These are phyloP conservation scores for Nesoenas mayeri DNA, from an alignment of 2,113 vertebrate genomes.

Conservation along the genomic window DNA sequence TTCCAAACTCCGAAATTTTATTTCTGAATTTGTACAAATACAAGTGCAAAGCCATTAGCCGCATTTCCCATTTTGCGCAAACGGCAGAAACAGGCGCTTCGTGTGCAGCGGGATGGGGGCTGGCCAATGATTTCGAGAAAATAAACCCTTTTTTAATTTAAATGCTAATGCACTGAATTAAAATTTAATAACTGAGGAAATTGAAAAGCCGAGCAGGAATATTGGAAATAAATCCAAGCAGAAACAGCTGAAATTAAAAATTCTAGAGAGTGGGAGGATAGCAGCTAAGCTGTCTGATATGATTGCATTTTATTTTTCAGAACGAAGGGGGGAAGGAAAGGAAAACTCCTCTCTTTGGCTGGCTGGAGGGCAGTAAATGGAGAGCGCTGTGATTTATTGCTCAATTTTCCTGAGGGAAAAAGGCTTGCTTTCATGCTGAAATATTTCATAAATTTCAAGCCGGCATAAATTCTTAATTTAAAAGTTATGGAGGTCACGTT, in stretches of 20 bases:
- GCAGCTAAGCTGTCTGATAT: constrained; percentile 94
- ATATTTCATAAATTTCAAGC: constrained; percentile 95
- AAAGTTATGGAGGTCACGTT: constrained; percentile 86
- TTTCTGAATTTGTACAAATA: constrained; percentile 83
- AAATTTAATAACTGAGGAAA: constrained; percentile 99
- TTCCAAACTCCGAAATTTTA: constrained; percentile 81
- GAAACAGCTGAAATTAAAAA: constrained; percentile 99
- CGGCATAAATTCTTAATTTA: constrained; percentile 89
- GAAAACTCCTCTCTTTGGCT: constrained; percentile 88
- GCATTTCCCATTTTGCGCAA: constrained; percentile 80
- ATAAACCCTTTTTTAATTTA: constrained; percentile 99
- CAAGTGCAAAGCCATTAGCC: constrained; percentile 79
- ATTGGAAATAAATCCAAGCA: constrained; percentile 99
- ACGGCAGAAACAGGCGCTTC: constrained; percentile 82
- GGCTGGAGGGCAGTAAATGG: constrained; percentile 91
- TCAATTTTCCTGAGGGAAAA: constrained; percentile 91
- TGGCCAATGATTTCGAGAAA: constrained; percentile 82
- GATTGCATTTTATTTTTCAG: constrained; percentile 90
- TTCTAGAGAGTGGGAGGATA: constrained; percentile 92
- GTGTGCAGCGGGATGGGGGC: constrained; percentile 77
- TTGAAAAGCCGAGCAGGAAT: constrained; percentile 99
- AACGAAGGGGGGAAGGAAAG: constrained; percentile 79
- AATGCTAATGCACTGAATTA: constrained; percentile 99
- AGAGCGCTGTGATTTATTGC: constrained; percentile 95
- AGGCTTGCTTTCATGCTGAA: constrained; percentile 85